Conservation (phyloP, 37 sponge, comb jelly and placozoan species). For the Theonella swinhoei region DNA sequence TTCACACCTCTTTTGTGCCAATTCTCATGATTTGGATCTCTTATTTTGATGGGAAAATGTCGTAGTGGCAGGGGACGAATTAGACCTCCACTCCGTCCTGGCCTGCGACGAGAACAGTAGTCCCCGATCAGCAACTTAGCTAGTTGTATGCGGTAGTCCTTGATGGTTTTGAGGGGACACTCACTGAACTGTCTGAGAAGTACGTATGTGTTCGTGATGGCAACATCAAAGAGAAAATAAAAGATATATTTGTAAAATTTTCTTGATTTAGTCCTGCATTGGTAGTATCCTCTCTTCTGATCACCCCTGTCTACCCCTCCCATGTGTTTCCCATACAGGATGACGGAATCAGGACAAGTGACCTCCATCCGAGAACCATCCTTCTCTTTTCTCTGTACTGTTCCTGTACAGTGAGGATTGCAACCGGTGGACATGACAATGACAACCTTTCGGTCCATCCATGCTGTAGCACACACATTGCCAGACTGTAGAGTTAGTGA, state of each 20-base stretch:
- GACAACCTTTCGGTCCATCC: constrained; percentile 45
- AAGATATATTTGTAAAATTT: constrained; percentile 19
- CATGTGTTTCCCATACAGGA: constrained; percentile 23
- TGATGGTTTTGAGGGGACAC: too few relatives aligned
- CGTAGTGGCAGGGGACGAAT: not conserved
- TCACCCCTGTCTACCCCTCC: constrained; percentile 38
- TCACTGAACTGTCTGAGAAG: not conserved
- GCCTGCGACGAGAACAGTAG: constrained; percentile 14
- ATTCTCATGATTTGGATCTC: too few relatives aligned
- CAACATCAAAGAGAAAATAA: constrained; percentile 2
- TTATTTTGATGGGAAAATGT: too few relatives aligned
- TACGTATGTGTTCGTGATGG: not conserved
- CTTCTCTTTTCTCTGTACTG: constrained; percentile 9
- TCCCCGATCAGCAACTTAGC: constrained; percentile 23
- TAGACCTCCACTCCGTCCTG: not conserved
- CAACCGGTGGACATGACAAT: constrained; percentile 26
- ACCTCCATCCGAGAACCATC: constrained; percentile 30
- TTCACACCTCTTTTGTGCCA: constrained; percentile 16
- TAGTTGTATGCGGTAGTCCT: constrained; percentile 1
- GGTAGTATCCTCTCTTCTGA: constrained; percentile 30
- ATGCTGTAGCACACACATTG: constrained; percentile 17
- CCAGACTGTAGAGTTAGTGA: constrained; percentile 26
- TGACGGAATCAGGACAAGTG: constrained; percentile 16
- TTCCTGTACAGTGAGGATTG: not conserved
- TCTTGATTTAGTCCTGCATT: constrained; percentile 2